Evolutionary conservation across 2,113 vertebrate species (phyloP).

Genomic region (Rissa tridactyla): DNA sequence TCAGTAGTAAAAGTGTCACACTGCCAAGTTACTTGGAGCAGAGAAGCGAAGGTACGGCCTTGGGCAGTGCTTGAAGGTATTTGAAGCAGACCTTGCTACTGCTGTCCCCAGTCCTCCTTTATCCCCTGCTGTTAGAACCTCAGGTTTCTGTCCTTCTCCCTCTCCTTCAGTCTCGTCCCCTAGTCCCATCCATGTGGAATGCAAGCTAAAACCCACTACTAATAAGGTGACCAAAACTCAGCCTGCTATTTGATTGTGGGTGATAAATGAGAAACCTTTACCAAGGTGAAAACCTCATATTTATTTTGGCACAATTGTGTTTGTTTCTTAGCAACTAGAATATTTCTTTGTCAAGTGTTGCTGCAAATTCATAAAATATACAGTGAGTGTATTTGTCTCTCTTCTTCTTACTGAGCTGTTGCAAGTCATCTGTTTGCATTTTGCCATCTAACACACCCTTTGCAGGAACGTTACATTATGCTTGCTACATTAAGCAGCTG

Average conservation of each 20-base stretch:
- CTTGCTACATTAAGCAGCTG: background rate
- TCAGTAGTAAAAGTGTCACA: background rate
- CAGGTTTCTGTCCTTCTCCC: background rate
- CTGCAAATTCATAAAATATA: background rate
- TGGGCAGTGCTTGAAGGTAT: background rate
- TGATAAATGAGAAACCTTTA: background rate
- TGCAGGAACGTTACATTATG: fast-evolving
- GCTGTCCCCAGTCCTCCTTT: background rate
- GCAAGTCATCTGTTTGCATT: background rate
- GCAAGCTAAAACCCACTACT: background rate
- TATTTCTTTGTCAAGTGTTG: background rate
- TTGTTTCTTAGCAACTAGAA: background rate
- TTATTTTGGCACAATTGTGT: background rate
- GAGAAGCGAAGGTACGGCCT: background rate
- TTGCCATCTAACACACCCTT: background rate
- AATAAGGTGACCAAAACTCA: background rate
- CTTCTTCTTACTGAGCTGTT: background rate
- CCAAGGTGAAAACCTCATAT: background rate
- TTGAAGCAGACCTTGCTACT: background rate
- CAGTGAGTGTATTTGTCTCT: background rate
- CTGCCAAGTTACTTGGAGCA: background rate
- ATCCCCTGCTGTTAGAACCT: background rate
- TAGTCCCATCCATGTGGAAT: background rate
- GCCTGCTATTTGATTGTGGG: background rate
- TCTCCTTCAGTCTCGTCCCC: background rate